Conservation (phyloP, 2,888 invertebrate genomes). For the Antitype chi region DNA sequence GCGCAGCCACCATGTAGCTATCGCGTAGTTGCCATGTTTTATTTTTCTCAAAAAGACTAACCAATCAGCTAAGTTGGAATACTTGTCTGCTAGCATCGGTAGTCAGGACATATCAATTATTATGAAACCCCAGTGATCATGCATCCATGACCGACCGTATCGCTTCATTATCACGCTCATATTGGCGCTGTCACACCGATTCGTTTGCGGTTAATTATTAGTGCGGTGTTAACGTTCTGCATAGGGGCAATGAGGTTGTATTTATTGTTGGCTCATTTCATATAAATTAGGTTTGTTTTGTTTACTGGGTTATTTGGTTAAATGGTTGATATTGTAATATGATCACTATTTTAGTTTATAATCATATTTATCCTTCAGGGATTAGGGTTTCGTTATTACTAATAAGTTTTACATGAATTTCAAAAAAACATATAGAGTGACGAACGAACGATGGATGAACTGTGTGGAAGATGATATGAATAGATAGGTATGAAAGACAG, state of each 20-base stretch:
- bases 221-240: conserved; percentile 31
- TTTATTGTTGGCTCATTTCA: conserved; percentile 32
- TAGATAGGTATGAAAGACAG: too few species aligned
- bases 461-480: too few species aligned
- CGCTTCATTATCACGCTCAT: conserved; percentile 31
- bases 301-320: not conserved
- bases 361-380: not conserved
- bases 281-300: conserved; percentile 29
- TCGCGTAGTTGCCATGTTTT: not conserved
- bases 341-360: not conserved
- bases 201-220: conserved; percentile 48
- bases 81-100: not conserved
- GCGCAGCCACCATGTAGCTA: not conserved
- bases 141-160: conserved; percentile 17
- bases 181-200: conserved; percentile 39
- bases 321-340: not conserved
- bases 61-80: not conserved
- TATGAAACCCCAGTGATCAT: conserved; percentile 2
- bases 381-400: not conserved
- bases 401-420: too few species aligned
- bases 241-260: conserved; percentile 4
- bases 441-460: too few species aligned
- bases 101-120: conserved; percentile 13
- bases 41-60: not conserved
- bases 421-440: too few species aligned